Base-by-base conservation (phyloP, 2,113 vertebrate genomes). In the Plotosus lineatus region DNA sequence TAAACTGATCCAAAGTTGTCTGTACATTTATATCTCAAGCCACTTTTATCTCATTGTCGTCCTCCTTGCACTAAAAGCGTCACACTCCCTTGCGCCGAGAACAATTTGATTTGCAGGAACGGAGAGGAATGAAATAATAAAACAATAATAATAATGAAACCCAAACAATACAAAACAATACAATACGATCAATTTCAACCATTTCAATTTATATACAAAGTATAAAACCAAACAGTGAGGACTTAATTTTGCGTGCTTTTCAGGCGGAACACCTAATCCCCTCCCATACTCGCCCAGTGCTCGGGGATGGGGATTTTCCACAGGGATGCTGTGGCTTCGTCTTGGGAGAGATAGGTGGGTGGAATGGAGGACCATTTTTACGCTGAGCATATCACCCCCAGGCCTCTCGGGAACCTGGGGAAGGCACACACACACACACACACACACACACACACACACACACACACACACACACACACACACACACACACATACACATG, bases 191-290 rank as follows among this genome's bases (percentile, higher is more conserved):
- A 84, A 90, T 90, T 86, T 90, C 87, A 85, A 83, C 85, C 85
- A 84, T 87, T 91, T 91, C 89, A 90, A 93, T 93, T 91, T 91
- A 91, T 89, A 92, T 90, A 89, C 90, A 91, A 90, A 90, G 90
- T 93, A 89, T 90, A 92, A 92, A 93, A 92, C 90, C 89, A 91
- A 92, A 92, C 88, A 92, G 38, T 87, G 87, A 90, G 85, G 88
- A 90, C 90, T 93, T 90, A 87, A 91, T 94, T 94, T 91, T 89
- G 88, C 77, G 84, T 90, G 89, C 87, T 90, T 91, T 91, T 90
- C 89, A 93, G 89, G 90, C 88, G 87, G 91, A 89, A 91, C 91
- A 89, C 80, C 88, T 92, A 91, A 92, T 92, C 92, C 74, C 63
- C 79, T 84, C 80, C 78, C 55, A 69, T 72, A 75, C 33, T 85